Base-by-base conservation (phyloP, 2,113 vertebrate genomes). In the Calypte anna region DNA sequence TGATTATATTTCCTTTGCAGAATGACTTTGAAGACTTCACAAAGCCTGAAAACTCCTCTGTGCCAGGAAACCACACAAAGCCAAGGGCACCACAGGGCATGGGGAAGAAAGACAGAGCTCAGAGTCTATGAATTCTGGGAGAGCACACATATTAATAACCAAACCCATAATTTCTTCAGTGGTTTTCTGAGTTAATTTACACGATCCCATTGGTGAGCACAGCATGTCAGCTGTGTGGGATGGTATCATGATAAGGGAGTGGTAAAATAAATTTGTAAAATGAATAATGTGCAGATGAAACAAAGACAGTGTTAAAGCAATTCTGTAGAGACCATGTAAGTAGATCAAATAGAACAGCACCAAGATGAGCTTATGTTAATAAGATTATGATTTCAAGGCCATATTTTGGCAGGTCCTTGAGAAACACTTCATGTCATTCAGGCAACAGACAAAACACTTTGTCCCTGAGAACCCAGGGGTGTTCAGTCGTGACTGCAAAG, bases 51-150 rank as follows among this genome's bases (percentile, higher is more conserved):
- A 24, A 3, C 21, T 20, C 53, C 43, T 4, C 30, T 2, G 10
- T 3, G n/a, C 50, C 44, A 2, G 0, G 0, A 25, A 75, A 9
- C 10, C 51, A 23, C 4, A 2, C n/a, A 63, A 28, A 2, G 6
- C 10, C 27, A 38, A 33, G 30, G n/a, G 51, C 61, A 21, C 43
- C 2, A 1, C 58, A 12, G 44, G 14, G 14, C 1, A 1, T 7
- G 24, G 6, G 51, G 54, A 51, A 68, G 30, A n/a, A 91, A 31
- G 11, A 33, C 6, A 88, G 22, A 20, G 78, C 67, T 81, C 82
- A 64, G 10, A 3, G 67, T 9, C 36, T 22, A 4, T 25, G 11
- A 38, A 3, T 63, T 7, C 36, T 24, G 4, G 21, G 11, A 43
- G 28, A 63, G 48, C 24, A 27, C 44, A 57, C 15, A 1, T 3